phyloP scores from a whole-genome alignment of 2,888 invertebrate species.

The Cheilosia variabilis region DNA sequence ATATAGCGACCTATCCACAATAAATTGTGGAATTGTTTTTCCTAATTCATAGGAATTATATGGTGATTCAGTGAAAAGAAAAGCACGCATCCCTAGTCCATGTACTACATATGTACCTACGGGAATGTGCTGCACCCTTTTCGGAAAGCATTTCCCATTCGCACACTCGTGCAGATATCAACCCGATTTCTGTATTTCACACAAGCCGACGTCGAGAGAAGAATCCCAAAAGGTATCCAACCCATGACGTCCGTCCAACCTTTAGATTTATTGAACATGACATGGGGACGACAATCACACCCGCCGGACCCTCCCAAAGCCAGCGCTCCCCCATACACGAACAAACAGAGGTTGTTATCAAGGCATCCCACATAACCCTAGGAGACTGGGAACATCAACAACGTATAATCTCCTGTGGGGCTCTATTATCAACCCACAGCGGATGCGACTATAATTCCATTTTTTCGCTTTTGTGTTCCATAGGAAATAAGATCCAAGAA shows the following conservation, averaged over 20 bases:
- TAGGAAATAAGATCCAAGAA: slow-evolving; percentile 16
- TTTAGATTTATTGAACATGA: slow-evolving; percentile 52
- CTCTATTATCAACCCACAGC: slow-evolving; percentile 52
- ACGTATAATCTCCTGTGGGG: slow-evolving; percentile 39
- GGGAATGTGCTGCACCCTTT: slow-evolving; percentile 19
- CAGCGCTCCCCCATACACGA: slow-evolving; percentile 21
- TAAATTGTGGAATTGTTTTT: too few species aligned
- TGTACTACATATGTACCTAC: neutral
- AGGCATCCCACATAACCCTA: slow-evolving; percentile 53
- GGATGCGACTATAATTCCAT: slow-evolving; percentile 23
- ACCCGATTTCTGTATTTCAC: neutral
- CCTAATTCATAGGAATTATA: slow-evolving; percentile 20
- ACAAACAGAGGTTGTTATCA: slow-evolving; percentile 33
- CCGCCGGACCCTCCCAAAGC: slow-evolving; percentile 28
- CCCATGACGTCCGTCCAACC: slow-evolving; percentile 39
- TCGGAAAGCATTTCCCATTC: slow-evolving; percentile 5
- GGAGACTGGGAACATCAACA: slow-evolving; percentile 13
- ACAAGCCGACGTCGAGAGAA: slow-evolving; percentile 12
- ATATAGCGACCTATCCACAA: too few species aligned
- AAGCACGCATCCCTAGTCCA: neutral
- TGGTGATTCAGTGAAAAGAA: neutral
- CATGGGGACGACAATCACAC: slow-evolving; percentile 42
- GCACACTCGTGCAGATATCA: slow-evolving; percentile 4
- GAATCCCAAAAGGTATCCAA: slow-evolving; percentile 41
- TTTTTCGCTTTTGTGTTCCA: neutral